These are phyloP conservation scores for Pipistrellus kuhlii DNA, from an alignment of 2,797 vertebrate species.

Conservation along the genomic window DNA sequence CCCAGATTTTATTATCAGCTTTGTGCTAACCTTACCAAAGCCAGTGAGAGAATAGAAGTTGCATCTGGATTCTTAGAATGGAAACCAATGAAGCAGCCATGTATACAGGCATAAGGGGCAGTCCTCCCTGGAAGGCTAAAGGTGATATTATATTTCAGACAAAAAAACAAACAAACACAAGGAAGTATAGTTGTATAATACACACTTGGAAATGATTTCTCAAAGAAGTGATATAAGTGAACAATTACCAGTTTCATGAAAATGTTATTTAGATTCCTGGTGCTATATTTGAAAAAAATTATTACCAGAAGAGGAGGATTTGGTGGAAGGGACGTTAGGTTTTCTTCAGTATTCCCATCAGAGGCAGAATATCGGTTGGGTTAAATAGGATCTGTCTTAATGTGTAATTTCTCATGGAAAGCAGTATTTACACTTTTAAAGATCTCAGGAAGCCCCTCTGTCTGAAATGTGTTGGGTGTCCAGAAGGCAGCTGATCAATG, in stretches of 20 bases:
- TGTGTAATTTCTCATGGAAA: slow-evolving; percentile 34
- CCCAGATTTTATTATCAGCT: slow-evolving; percentile 44
- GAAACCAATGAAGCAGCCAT: background rate
- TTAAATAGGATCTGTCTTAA: background rate
- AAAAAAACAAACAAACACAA: background rate
- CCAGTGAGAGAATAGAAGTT: background rate
- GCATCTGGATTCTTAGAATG: too few relatives aligned
- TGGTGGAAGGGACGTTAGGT: background rate
- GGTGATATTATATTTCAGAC: background rate
- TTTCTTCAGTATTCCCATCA: background rate
- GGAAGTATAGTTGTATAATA: background rate
- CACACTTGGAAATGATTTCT: slow-evolving; percentile 21
- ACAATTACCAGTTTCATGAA: slow-evolving; percentile 57
- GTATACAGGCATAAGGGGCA: background rate
- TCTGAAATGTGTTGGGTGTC: background rate
- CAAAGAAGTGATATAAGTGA: slow-evolving; percentile 29
- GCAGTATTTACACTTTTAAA: background rate
- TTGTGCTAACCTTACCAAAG: slow-evolving; percentile 3
- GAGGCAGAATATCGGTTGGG: background rate
- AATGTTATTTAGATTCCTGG: background rate
- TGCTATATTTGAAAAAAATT: background rate
- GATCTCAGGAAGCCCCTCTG: background rate
- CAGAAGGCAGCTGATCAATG: too few relatives aligned
- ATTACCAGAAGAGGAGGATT: background rate
- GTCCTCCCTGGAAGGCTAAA: background rate